phyloP scores from a whole-genome alignment of 2,888 invertebrate genomes.

The Amblyjoppa proteus region DNA sequence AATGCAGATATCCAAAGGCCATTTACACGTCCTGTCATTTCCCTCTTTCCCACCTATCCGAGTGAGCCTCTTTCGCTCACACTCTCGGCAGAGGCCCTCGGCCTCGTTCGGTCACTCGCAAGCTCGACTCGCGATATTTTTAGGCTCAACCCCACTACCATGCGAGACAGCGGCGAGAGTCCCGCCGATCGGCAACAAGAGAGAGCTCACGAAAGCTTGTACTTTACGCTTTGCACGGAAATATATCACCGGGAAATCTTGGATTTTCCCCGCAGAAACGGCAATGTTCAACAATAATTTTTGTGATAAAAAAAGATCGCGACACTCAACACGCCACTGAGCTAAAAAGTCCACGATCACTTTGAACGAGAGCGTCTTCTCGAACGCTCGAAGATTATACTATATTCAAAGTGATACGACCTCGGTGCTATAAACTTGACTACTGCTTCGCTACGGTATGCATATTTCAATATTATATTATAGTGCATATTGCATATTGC shows the following conservation, averaged over 20 bases:
- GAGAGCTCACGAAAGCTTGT: constrained; percentile 23
- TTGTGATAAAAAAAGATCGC: not conserved
- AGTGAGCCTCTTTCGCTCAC: constrained; percentile 60
- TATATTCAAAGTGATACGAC: constrained; percentile 6
- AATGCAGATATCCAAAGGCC: constrained; percentile 80
- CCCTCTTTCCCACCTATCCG: constrained; percentile 52
- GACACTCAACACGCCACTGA: not conserved
- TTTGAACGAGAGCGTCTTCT: not conserved
- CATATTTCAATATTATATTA: not conserved
- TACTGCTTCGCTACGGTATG: not conserved
- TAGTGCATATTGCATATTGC: too few species aligned
- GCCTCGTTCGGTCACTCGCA: constrained; percentile 67
- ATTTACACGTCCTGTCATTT: constrained; percentile 75
- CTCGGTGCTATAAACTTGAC: not conserved
- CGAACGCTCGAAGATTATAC: not conserved
- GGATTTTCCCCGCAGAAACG: not conserved
- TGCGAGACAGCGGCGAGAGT: constrained; percentile 48
- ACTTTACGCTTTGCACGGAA: constrained; percentile 16
- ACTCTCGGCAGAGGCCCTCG: constrained; percentile 64
- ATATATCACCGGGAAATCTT: constrained; percentile 49
- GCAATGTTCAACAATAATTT: not conserved
- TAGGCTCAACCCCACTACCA: constrained; percentile 51
- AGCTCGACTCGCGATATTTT: constrained; percentile 63
- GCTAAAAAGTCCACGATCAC: constrained; percentile 24
- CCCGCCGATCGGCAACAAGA: constrained; percentile 52